phyloP scores from a whole-genome alignment of 2,797 vertebrate genomes.

The Cuculus canorus region DNA sequence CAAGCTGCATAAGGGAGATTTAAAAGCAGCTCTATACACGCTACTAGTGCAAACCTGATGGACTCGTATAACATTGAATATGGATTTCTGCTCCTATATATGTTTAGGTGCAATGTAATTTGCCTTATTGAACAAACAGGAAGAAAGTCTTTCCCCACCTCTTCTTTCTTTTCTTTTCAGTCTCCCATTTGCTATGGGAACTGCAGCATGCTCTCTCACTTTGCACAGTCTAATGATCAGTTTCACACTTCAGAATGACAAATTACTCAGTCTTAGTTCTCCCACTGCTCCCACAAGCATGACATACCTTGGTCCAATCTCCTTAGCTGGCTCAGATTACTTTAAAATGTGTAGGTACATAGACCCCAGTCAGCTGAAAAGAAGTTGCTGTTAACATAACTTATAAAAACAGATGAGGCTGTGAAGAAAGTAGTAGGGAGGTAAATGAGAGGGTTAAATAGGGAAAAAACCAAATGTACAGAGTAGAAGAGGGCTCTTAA shows the following conservation, averaged over 20 bases:
- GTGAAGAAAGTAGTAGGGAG: not conserved
- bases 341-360: not conserved
- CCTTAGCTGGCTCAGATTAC: not conserved
- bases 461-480: not conserved
- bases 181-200: not conserved
- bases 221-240: not conserved
- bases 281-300: not conserved
- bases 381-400: too few relatives aligned
- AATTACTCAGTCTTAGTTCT: not conserved
- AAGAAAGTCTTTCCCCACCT: not conserved
- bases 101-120: not conserved
- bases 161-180: not conserved
- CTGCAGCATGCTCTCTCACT: not conserved
- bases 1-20: not conserved
- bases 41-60: not conserved
- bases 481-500: not conserved
- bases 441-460: not conserved
- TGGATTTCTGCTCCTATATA: not conserved
- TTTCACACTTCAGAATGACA: not conserved
- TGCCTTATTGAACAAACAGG: not conserved
- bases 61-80: not conserved
- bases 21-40: not conserved
- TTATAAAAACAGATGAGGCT: not conserved
- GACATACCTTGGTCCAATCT: not conserved
- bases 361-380: not conserved